Conservation (phyloP, 2,113 vertebrate species). For the Vulpes lagopus region DNA sequence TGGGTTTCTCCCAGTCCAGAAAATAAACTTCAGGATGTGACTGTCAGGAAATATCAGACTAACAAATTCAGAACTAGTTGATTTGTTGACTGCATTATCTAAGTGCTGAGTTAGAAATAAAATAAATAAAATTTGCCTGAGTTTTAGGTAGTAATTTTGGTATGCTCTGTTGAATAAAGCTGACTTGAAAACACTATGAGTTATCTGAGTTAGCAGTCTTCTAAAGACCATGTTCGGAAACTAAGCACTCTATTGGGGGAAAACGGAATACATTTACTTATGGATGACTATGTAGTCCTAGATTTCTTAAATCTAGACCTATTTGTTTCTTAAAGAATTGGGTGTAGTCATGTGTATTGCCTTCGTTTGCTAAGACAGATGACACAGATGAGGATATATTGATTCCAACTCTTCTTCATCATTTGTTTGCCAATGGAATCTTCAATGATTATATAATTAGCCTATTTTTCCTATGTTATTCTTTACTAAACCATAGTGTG, state of each 20-base stretch:
- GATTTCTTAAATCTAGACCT: background rate
- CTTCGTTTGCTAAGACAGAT: background rate
- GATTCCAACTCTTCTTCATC: background rate
- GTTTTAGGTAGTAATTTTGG: background rate
- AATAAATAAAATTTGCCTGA: background rate
- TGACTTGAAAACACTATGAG: background rate
- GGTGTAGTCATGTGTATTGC: background rate
- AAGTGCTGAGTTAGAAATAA: background rate
- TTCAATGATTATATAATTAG: background rate
- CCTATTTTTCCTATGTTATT: background rate
- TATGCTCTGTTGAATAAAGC: background rate
- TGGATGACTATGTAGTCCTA: background rate
- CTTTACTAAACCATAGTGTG: background rate
- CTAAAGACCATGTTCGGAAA: background rate
- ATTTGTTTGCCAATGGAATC: background rate
- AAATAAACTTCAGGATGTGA: background rate
- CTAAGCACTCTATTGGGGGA: background rate
- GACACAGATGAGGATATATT: background rate
- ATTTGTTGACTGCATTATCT: background rate
- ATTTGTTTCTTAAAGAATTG: background rate
- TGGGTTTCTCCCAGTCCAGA: background rate
- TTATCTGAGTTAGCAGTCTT: background rate
- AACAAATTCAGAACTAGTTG: background rate
- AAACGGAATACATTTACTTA: background rate
- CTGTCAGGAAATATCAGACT: background rate